phyloP scores from a whole-genome alignment of 2,797 vertebrate genomes.

The Rhynchotus rufescens region DNA sequence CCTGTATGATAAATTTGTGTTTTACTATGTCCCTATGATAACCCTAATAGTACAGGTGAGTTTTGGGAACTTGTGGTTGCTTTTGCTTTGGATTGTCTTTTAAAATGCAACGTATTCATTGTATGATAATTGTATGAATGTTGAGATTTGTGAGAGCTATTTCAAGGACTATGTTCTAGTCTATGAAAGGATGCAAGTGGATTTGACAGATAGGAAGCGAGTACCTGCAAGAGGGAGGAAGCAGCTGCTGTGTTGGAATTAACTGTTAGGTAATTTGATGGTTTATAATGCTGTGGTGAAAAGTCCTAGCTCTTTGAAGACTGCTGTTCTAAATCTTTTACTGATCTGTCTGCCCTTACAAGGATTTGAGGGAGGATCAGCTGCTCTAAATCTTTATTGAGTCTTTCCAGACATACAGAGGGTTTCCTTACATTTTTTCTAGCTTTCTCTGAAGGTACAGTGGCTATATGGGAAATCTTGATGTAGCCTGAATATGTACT shows the following conservation, averaged over 20 bases:
- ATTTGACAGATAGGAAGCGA: not conserved
- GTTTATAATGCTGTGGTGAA: not conserved
- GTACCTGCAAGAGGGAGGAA: not conserved
- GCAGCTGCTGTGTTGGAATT: not conserved
- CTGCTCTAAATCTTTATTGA: not conserved
- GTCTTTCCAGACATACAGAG: rapidly evolving
- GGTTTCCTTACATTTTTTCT: not conserved
- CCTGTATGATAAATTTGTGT: not conserved
- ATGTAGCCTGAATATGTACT: not conserved
- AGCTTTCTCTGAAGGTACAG: not conserved
- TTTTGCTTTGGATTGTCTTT: not conserved
- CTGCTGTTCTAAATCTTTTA: not conserved
- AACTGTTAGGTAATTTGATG: not conserved
- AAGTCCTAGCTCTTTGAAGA: not conserved
- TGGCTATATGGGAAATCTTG: not conserved
- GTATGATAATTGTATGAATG: not conserved
- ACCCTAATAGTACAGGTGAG: not conserved
- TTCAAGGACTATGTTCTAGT: not conserved
- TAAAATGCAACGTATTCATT: not conserved
- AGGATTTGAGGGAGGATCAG: not conserved
- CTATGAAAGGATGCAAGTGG: not conserved
- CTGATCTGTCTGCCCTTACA: not conserved
- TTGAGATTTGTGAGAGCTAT: not conserved
- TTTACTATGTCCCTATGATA: not conserved
- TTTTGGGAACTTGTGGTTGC: not conserved